phyloP scores from a whole-genome alignment of 2,888 invertebrate species.

The Agelastica alni region DNA sequence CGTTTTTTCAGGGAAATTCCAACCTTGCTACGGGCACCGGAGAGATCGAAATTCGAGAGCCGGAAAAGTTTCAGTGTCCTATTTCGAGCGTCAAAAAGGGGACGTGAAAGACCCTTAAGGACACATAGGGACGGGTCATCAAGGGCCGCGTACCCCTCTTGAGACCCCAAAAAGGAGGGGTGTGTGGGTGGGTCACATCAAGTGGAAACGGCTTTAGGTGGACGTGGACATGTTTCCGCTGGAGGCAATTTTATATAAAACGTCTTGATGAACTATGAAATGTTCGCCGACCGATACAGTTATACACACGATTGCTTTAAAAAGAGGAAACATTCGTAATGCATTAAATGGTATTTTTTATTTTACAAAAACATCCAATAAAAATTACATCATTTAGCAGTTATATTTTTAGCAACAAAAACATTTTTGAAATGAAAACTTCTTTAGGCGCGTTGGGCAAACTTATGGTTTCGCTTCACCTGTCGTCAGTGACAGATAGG shows the following conservation, averaged over 20 bases:
- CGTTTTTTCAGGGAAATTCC: constrained; percentile 19
- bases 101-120: constrained; percentile 26
- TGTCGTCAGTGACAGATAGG: too few relatives aligned
- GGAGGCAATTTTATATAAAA: neutral
- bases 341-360: too few relatives aligned
- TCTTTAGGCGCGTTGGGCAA: too few relatives aligned
- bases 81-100: constrained; percentile 24
- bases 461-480: too few relatives aligned
- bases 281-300: too few relatives aligned
- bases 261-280: neutral
- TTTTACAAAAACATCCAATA: too few relatives aligned
- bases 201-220: constrained; percentile 17
- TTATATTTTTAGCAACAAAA: too few relatives aligned
- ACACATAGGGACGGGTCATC: constrained; percentile 29
- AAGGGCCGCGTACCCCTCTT: constrained; percentile 14
- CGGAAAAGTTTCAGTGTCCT: constrained; percentile 29
- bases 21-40: constrained; percentile 22
- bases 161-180: neutral
- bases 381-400: too few relatives aligned
- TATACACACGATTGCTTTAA: too few relatives aligned
- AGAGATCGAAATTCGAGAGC: constrained; percentile 27
- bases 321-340: too few relatives aligned
- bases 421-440: too few relatives aligned
- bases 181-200: constrained; percentile 7
- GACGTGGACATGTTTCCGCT: constrained; percentile 16